phyloP scores from a whole-genome alignment of 2,888 invertebrate species.

The Tetragonula carbonaria region DNA sequence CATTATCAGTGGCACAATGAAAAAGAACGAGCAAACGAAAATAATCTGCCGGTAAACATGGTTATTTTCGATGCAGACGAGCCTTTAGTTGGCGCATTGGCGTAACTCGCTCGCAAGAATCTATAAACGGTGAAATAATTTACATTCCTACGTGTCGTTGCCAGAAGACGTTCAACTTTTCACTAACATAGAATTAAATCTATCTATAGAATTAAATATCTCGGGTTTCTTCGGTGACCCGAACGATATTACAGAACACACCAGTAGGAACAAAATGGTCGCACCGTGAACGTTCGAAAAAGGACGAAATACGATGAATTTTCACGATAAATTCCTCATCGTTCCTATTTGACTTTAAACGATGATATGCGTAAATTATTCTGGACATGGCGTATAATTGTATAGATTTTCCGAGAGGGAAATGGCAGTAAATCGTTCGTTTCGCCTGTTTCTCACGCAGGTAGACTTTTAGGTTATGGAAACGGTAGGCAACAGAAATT shows the following conservation, averaged over 20 bases:
- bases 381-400: constrained; percentile 4
- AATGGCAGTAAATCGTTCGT: constrained; percentile 14
- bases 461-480: not conserved
- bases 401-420: constrained; percentile 15
- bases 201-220: no score
- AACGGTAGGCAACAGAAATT: not conserved
- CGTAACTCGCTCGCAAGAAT: constrained; percentile 17
- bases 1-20: not conserved
- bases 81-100: constrained; percentile 20
- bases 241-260: not conserved
- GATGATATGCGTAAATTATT: constrained; percentile 33
- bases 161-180: not conserved
- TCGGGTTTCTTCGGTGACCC: not conserved
- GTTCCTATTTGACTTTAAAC: constrained; percentile 9
- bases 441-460: not conserved
- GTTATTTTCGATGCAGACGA: constrained; percentile 2
- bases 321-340: not conserved
- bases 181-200: not conserved
- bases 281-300: not conserved
- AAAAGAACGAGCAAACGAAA: not conserved
- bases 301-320: constrained; percentile 1
- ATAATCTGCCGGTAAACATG: constrained; percentile 15
- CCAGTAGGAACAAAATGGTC: not conserved
- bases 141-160: constrained; percentile 8
- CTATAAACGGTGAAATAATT: constrained; percentile 3